Conservation (phyloP, 2,113 vertebrate species). For the Semicossyphus pulcher region DNA sequence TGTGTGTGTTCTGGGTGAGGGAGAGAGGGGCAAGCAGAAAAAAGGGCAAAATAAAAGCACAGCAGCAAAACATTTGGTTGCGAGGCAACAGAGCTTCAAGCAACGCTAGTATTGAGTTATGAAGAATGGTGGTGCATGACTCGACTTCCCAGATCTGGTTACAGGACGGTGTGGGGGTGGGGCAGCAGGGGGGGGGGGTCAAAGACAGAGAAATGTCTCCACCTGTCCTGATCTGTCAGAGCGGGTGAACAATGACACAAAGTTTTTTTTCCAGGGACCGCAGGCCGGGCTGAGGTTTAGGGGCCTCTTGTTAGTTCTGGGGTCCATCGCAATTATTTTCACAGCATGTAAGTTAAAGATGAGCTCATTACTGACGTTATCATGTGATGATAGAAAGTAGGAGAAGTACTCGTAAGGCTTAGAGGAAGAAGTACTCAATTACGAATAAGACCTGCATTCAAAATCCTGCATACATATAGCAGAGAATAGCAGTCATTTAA, state of each 20-base stretch:
- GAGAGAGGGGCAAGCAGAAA: slow-evolving; percentile 2
- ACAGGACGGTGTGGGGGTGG: slow-evolving; percentile 60
- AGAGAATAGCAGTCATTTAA: too few species aligned
- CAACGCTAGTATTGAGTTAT: slow-evolving; percentile 68
- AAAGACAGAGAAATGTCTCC: slow-evolving; percentile 71
- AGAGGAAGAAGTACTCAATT: too few species aligned
- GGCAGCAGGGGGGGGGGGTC: neutral
- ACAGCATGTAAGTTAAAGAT: slow-evolving; percentile 45
- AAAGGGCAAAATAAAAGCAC: slow-evolving; percentile 69
- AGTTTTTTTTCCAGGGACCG: slow-evolving; percentile 29
- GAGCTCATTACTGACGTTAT: slow-evolving; percentile 40
- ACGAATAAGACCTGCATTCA: too few species aligned
- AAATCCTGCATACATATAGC: too few species aligned
- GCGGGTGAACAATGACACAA: slow-evolving; percentile 56
- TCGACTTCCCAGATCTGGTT: slow-evolving; percentile 79
- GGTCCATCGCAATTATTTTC: slow-evolving; percentile 39
- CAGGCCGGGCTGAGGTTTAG: slow-evolving; percentile 17
- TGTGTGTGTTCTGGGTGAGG: neutral
- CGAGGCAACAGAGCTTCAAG: slow-evolving; percentile 74
- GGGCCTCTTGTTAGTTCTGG: slow-evolving; percentile 59
- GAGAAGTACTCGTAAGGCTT: neutral
- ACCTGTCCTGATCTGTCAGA: slow-evolving; percentile 84
- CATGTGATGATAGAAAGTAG: slow-evolving; percentile 26
- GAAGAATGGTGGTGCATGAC: slow-evolving; percentile 75
- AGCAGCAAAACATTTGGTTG: slow-evolving; percentile 84